These are phyloP conservation scores for Andrena flavipes DNA, from an alignment of 2,888 invertebrate genomes.

Conservation along the genomic window DNA sequence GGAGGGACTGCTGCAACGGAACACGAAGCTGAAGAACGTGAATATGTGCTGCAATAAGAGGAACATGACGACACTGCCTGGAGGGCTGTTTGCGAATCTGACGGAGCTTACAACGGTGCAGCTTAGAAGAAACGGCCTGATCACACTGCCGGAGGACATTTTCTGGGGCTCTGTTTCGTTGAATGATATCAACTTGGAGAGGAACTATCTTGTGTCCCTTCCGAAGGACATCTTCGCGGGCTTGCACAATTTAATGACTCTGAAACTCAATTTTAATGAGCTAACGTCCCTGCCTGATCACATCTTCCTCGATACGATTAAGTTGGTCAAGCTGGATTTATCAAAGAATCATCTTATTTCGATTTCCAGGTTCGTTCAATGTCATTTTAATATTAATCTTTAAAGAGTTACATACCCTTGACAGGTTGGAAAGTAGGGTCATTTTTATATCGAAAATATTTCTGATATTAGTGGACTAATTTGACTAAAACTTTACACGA, in stretches of 20 bases:
- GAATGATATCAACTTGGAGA: constrained; percentile 87
- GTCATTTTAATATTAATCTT: neutral
- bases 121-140: constrained; percentile 87
- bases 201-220: constrained; percentile 85
- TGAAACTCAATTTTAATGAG: constrained; percentile 89
- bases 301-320: constrained; percentile 86
- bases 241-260: constrained; percentile 87
- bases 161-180: constrained; percentile 88
- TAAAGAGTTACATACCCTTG: no score
- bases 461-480: no score
- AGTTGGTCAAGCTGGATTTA: constrained; percentile 88
- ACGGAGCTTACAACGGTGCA: constrained; percentile 86
- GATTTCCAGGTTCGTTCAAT: constrained; percentile 86
- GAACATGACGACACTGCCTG: constrained; percentile 87
- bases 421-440: neutral
- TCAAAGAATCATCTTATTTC: constrained; percentile 88
- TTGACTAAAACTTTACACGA: no score
- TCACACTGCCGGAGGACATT: constrained; percentile 87
- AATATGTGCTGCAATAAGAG: constrained; percentile 78
- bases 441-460: no score
- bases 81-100: constrained; percentile 87
- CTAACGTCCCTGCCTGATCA: constrained; percentile 87
- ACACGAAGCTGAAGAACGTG: constrained; percentile 86
- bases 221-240: constrained; percentile 88
- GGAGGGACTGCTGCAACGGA: constrained; percentile 87